Evolutionary conservation across 2,797 vertebrate species (phyloP), one percentile per base, ranked within the genome.

Genomic region (Amazona finschi): DNA sequence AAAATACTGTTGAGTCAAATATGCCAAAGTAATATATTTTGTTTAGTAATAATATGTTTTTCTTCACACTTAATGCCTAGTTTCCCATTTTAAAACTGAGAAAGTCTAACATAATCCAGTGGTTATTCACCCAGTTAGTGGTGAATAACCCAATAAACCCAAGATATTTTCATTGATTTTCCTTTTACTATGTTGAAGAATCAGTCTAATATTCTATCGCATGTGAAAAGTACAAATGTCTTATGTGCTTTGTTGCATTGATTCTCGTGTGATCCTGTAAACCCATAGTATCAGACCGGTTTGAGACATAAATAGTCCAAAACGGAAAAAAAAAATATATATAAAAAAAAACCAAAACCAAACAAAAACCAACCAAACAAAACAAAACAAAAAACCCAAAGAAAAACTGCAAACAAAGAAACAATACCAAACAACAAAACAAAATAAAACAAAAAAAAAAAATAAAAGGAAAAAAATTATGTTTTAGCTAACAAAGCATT

Each of bases 401-500:
- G 11, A 31, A 58, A 22, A 12, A 11, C 6, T 12, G 19, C 52
- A 31, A 53, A 53, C 27, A 50, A 52, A 39, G 18, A 53, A 53
- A 28, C 30, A 52, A 52, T 22, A 47, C 16, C 28, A 52, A 30
- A 53, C 52, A 55, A n/a, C 8, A 53, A 53, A 53, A 12, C 30
- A 53, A 53, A 20, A 12, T 8, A 27, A 27, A 46, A 11, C 19
- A 46, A 43, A 25, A 8, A 49, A 15, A 14, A 8, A 50, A 53
- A n/a, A 3, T 6, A 55, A 18, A 52, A 1, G 6, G 2, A 16
- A 28, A 50, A 50, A 28, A 9, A 5, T 64, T 1, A 17, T 31
- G 9, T n/a, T 73, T 77, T 66, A 58, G 20, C 5, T 91, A 58
- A 69, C 8, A 64, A 71, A 87, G 20, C 11, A 28, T 46, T 70